Percentiles rank a stretch among this genome's conserved stretches.
Evolutionary conservation across 2,888 invertebrate species (phyloP).

Genomic region (Tribolium freemani): DNA sequence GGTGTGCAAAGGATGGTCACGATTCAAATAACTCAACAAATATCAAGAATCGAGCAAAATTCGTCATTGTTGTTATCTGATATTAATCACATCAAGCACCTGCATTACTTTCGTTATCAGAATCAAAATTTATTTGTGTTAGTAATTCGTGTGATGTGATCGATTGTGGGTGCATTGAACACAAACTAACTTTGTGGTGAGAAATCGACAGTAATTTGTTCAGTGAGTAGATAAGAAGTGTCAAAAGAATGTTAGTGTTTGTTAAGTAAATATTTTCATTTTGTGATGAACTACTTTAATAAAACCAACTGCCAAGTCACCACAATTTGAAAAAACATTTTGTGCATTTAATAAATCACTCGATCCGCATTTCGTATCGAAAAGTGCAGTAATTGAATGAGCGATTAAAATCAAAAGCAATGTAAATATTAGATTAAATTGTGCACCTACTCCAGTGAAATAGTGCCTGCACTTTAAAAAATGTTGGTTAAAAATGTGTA

Average conservation of each 20-base stretch:
- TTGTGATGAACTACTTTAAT: too few relatives aligned
- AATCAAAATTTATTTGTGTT: neutral
- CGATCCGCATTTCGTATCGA: too few relatives aligned
- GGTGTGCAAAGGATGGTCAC: neutral
- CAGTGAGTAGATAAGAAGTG: neutral
- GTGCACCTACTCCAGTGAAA: neutral
- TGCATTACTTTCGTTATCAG: too few relatives aligned
- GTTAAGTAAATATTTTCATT: too few relatives aligned
- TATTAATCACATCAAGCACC: neutral
- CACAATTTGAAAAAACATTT: too few relatives aligned
- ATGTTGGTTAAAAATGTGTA: neutral
- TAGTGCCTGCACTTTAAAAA: neutral
- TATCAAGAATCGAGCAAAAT: neutral
- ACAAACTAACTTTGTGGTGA: neutral
- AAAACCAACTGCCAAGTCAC: too few relatives aligned
- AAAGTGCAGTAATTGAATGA: neutral
- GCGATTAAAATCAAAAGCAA: neutral
- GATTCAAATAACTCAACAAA: neutral
- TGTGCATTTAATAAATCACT: too few relatives aligned
- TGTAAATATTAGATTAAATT: neutral
- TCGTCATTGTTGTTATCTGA: neutral
- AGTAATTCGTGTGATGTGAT: neutral
- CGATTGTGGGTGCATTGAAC: neutral
- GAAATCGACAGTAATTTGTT: neutral
- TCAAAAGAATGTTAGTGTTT: too few relatives aligned